A percentile compares a stretch with the other conserved stretches of the same genome.
Conservation (phyloP, 2,113 vertebrate genomes). For the Parotia lawesii region DNA sequence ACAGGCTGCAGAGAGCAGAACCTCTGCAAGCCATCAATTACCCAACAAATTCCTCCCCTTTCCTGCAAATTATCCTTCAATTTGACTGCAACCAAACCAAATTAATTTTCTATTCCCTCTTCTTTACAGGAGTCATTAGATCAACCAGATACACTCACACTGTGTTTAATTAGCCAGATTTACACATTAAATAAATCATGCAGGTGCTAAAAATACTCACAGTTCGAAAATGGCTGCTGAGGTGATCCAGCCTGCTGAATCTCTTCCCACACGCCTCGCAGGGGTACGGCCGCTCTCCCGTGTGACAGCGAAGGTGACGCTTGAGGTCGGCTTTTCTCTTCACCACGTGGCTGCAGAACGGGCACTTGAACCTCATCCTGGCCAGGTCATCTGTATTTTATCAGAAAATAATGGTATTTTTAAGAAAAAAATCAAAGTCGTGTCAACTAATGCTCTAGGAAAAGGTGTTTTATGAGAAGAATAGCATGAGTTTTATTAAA, state of each 20-base stretch:
- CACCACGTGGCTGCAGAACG: conserved; percentile 94
- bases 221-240: conserved; percentile 95
- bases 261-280: conserved; percentile 96
- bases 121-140: neutral
- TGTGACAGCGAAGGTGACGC: conserved; percentile 94
- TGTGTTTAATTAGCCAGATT: neutral
- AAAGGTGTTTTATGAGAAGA: neutral
- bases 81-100: neutral
- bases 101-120: neutral
- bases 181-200: neutral
- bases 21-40: neutral
- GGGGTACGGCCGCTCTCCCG: conserved; percentile 92
- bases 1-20: neutral
- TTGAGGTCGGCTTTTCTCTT: conserved; percentile 97
- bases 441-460: neutral
- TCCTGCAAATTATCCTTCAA: neutral
- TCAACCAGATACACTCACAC: neutral
- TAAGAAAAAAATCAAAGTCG: neutral
- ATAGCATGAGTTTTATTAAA: fast-evolving
- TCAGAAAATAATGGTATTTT: neutral
- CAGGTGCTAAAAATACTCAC: conserved; percentile 68
- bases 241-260: conserved; percentile 93
- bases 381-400: conserved; percentile 81
- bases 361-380: conserved; percentile 94
- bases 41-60: neutral